These are phyloP conservation scores for Diorhabda elongata DNA, from an alignment of 1,140 invertebrate genomes.

Conservation along the genomic window DNA sequence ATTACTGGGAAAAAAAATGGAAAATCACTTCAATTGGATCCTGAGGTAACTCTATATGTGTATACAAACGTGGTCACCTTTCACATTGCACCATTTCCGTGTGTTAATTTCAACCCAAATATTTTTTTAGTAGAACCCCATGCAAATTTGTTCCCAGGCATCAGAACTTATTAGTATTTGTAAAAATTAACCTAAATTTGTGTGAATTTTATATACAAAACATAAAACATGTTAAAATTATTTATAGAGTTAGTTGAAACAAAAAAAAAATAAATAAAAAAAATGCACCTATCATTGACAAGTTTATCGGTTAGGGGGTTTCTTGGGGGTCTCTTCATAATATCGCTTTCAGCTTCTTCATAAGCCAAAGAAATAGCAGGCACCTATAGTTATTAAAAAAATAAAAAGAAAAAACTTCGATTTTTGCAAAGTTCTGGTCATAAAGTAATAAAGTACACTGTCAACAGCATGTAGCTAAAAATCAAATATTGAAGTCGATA, in stretches of 20 bases:
- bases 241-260: background rate
- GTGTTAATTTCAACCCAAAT: background rate
- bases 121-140: background rate
- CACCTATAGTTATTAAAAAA: slow-evolving; percentile 58
- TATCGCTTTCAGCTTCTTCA: slow-evolving; percentile 99
- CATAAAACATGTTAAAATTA: background rate
- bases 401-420: slow-evolving; percentile 23
- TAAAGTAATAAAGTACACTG: too few relatives aligned
- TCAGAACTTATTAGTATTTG: slow-evolving; percentile 20
- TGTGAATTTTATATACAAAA: background rate
- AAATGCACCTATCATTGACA: slow-evolving; percentile 89
- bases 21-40: slow-evolving; percentile 14
- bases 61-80: too few relatives aligned
- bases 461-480: too few relatives aligned
- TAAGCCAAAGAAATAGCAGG: slow-evolving; percentile 99
- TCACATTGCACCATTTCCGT: too few relatives aligned
- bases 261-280: slow-evolving; percentile 34
- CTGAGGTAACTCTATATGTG: background rate
- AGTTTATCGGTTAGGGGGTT: slow-evolving; percentile 93
- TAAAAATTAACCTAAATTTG: background rate
- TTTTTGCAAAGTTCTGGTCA: too few relatives aligned
- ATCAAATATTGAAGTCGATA: too few relatives aligned
- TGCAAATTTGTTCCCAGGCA: slow-evolving; percentile 22
- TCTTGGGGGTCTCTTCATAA: slow-evolving; percentile 99
- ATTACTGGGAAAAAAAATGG: slow-evolving; percentile 15